A percentile compares a stretch with the other conserved stretches of the same genome.
These are phyloP conservation scores for Menidia menidia DNA, from an alignment of 2,797 vertebrate species.

Conservation along the genomic window DNA sequence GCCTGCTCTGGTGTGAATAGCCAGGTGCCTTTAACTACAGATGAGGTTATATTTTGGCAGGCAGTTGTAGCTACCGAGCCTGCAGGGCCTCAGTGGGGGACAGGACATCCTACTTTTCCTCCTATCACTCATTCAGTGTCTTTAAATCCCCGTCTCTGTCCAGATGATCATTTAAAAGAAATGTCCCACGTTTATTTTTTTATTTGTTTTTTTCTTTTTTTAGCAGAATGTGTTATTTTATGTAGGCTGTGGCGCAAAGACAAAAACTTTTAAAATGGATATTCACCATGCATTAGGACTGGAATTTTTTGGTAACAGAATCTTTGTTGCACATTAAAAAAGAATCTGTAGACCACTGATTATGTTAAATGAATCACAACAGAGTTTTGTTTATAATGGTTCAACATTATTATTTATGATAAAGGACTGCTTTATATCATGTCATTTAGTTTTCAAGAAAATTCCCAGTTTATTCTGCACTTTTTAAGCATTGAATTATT, in stretches of 20 bases:
- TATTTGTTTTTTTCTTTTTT: slow-evolving; percentile 12
- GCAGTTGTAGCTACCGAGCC: slow-evolving; percentile 73
- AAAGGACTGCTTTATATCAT: background rate
- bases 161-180: slow-evolving; percentile 48
- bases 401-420: background rate
- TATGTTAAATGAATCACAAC: background rate
- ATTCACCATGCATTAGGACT: slow-evolving; percentile 4
- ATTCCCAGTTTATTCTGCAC: background rate
- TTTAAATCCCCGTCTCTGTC: slow-evolving; percentile 37
- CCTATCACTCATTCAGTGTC: slow-evolving; percentile 66
- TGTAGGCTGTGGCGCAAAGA: no score
- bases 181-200: slow-evolving; percentile 19
- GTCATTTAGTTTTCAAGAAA: background rate
- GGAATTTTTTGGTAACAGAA: slow-evolving; percentile 8
- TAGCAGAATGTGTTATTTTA: slow-evolving; percentile 23
- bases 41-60: slow-evolving; percentile 81
- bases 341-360: slow-evolving; percentile 3
- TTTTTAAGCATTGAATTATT: no score
- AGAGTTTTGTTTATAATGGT: slow-evolving; percentile 1
- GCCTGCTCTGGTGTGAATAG: slow-evolving; percentile 72
- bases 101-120: slow-evolving; percentile 70
- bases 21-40: slow-evolving; percentile 73
- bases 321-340: background rate
- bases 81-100: slow-evolving; percentile 67
- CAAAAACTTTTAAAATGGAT: background rate